Base-by-base conservation (phyloP, 2,113 vertebrate species). In the Siniperca chuatsi region DNA sequence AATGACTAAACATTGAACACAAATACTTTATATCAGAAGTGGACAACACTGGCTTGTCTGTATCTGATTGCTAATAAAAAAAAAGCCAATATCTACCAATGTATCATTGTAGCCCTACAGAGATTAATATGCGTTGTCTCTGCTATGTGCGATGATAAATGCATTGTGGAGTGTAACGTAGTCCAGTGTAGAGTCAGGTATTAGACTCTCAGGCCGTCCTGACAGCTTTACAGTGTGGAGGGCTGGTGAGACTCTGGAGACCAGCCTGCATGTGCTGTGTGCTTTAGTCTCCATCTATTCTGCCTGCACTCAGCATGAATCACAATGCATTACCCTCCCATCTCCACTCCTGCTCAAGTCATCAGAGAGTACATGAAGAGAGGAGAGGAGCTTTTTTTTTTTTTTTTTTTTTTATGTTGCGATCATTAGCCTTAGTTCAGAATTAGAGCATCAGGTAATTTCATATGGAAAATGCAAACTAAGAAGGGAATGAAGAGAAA, bases 151-250 rank as follows among this genome's bases (percentile, higher is more conserved):
- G 6, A 55, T 87, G 66, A 85, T 71, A 76, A 72, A 82, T 44
- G 10, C 37, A 70, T 35, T 62, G 70, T 57, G 48, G 78, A 85
- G 50, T 48, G 48, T 2, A 61, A 50, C 2, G 8, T 8, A 48
- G 81, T 78, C 84, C 64, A 71, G 72, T 33, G 75, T 82, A 33
- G 70, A 84, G 61, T 81, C 80, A 76, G 84, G 78, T 87, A 79
- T 80, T 79, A 86, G 67, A 87, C 72, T 79, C 73, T 79, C 73
- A 82, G 64, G 81, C 69, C 29, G 48, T 79, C 73, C 81, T 89
- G 87, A 90, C 90, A 92, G 90, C 54, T 93, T 93, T 92, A 92
- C 82, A 84, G 83, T 52, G 81, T 81, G 87, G 60, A 83, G 79
- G 71, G 78, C 79, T 80, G 83, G 12, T 33, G 62, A 78, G 82